Percentiles rank a stretch among this genome's conserved stretches.
Evolutionary conservation across 2,888 invertebrate genomes (phyloP).

Genomic region (Drosophila multiciliata): DNA sequence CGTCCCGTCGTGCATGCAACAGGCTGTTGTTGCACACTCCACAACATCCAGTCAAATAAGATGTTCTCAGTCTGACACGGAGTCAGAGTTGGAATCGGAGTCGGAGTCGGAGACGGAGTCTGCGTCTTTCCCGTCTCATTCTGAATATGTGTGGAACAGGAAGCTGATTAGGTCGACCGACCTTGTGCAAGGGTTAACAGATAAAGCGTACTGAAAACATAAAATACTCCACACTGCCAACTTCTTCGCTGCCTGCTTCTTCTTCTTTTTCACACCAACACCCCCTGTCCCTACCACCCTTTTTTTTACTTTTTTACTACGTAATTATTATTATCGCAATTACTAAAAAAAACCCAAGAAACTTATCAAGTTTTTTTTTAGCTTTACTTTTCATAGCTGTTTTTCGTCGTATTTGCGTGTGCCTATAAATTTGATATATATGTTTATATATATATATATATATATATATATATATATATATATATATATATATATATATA

Average conservation of each 20-base stretch:
- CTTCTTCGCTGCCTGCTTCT: too few species aligned
- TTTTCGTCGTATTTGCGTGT: too few species aligned
- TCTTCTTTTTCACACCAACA: not conserved
- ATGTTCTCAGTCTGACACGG: conserved; percentile 14
- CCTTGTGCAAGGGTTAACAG: conserved; percentile 56
- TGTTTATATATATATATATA: not conserved
- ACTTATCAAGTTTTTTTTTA: not conserved
- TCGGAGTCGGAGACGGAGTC: not conserved
- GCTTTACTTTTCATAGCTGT: too few species aligned
- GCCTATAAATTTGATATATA: too few species aligned
- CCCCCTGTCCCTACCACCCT: too few species aligned
- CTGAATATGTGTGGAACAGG: conserved; percentile 19
- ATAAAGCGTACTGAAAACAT: conserved; percentile 37
- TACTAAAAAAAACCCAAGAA: not conserved
- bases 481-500: not conserved
- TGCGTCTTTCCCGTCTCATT: not conserved
- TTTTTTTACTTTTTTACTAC: not conserved
- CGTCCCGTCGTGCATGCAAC: not conserved
- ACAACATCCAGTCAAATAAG: conserved; percentile 48
- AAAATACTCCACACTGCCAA: conserved; percentile 1
- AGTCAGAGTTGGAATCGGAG: not conserved
- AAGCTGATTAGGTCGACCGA: conserved; percentile 43
- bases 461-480: not conserved
- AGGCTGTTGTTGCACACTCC: conserved; percentile 4
- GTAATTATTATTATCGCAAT: conserved; percentile 18